phyloP scores from a whole-genome alignment of 2,797 vertebrate species.

The Alectoris magna region DNA sequence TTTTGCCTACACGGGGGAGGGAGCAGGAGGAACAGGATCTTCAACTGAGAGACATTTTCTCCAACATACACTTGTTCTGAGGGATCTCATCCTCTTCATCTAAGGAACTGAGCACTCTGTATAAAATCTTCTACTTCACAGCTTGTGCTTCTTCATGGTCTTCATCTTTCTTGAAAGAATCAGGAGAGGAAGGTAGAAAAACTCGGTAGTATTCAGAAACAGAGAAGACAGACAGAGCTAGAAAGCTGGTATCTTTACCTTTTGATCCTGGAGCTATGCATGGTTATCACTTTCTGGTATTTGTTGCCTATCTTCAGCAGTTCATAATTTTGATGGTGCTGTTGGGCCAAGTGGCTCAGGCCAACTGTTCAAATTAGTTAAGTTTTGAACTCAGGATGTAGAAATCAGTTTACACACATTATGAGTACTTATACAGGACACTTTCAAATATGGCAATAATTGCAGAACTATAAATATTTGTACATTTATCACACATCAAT shows the following conservation, averaged over 20 bases:
- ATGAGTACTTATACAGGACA: background rate
- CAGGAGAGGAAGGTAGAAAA: background rate
- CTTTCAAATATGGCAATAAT: background rate
- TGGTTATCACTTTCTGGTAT: background rate
- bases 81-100: slow-evolving; percentile 1
- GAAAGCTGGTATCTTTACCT: background rate
- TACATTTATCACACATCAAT: background rate
- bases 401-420: background rate
- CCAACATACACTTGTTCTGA: background rate
- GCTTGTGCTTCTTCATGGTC: background rate
- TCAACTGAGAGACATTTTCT: background rate
- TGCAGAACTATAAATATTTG: background rate
- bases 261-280: background rate
- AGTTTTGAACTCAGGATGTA: background rate
- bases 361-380: background rate
- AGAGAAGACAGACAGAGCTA: background rate
- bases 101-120: background rate
- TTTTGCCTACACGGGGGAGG: background rate
- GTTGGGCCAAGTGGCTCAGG: background rate
- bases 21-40: background rate
- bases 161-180: background rate
- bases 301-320: background rate
- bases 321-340: background rate
- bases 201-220: background rate
- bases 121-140: background rate